Evolutionary conservation across 1,140 invertebrate species (phyloP), one percentile per base, ranked within the genome.

Genomic region (Diorhabda sublineata): DNA sequence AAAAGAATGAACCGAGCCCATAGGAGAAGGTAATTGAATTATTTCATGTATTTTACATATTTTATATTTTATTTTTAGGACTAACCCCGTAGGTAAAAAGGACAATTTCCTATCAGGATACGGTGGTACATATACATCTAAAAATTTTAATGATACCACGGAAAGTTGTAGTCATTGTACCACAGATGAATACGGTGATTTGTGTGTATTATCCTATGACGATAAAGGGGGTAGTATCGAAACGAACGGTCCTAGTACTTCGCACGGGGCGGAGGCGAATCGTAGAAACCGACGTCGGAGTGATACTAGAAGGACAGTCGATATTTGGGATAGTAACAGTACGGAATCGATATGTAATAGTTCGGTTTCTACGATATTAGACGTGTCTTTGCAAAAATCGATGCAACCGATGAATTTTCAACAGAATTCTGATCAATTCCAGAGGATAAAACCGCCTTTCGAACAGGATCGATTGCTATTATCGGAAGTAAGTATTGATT

Each of bases 151-250:
- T 69, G 94, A 97, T 74, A 95, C 93, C 0, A 89, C 88, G 4
- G 90, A 94, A 75, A 94, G 94, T 56, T 92, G 93, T 4, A 89
- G 96, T 58, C 94, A 97, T 81, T 94, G 90, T 78, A 95, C 95
- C 80, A 84, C 86, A 70, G 89, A 91, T 71, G 89, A 90, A 73
- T 86, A 86, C 66, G 88, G 88, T 0, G 86, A 89, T 52, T 89
- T 86, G 6, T 52, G n/a, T 52, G 47, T 52, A n/a, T 52, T 52
- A 73, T 92, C 91, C 0, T 95, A 96, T 79, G 91, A 94, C 74
- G 92, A 94, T 73, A 91, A 88, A 70, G 88, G 65, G 65, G 4
- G 47, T 52, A 52, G 47, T 52, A 52, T 6, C n/a, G 47, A 52
- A 52, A 0, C 47, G 2, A n/a, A 8, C 6, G 47, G 47, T 52